Evolutionary conservation across 2,888 invertebrate species (phyloP).

Genomic region (Pecten maximus): DNA sequence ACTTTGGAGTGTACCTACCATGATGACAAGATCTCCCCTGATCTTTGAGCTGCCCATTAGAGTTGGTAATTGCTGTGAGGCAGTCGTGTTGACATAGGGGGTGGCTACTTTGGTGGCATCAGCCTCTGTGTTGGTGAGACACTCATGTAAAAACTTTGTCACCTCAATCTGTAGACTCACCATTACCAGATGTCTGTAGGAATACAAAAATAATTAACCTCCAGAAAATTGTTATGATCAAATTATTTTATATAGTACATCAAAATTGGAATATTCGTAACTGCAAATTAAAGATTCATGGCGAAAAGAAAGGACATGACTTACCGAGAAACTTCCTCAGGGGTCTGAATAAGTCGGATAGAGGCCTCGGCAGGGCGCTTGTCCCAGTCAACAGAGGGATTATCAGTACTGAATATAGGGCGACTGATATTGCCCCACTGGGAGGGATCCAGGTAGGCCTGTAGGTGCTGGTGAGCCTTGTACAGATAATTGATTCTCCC

Average conservation of each 20-base stretch:
- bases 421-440: conserved; percentile 74
- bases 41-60: conserved; percentile 76
- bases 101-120: conserved; percentile 66
- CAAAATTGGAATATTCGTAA: no score
- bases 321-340: conserved; percentile 79
- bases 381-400: conserved; percentile 51
- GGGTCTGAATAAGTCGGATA: conserved; percentile 82
- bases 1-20: conserved; percentile 67
- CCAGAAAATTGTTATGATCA: no score
- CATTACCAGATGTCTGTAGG: conserved; percentile 89
- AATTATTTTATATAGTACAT: no score
- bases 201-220: conserved; percentile 39
- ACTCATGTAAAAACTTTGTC: conserved; percentile 84
- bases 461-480: conserved; percentile 80
- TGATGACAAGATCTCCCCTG: conserved; percentile 75
- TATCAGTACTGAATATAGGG: background rate
- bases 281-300: no score
- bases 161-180: conserved; percentile 92
- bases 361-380: conserved; percentile 59
- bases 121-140: conserved; percentile 66
- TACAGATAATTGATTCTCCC: conserved; percentile 75
- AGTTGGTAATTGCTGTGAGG: conserved; percentile 70
- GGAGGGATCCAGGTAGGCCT: conserved; percentile 78
- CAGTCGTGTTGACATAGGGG: conserved; percentile 56
- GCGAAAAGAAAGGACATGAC: conserved; percentile 34